Evolutionary conservation across 2,113 vertebrate species (phyloP).

Genomic region (Capreolus pygargus): DNA sequence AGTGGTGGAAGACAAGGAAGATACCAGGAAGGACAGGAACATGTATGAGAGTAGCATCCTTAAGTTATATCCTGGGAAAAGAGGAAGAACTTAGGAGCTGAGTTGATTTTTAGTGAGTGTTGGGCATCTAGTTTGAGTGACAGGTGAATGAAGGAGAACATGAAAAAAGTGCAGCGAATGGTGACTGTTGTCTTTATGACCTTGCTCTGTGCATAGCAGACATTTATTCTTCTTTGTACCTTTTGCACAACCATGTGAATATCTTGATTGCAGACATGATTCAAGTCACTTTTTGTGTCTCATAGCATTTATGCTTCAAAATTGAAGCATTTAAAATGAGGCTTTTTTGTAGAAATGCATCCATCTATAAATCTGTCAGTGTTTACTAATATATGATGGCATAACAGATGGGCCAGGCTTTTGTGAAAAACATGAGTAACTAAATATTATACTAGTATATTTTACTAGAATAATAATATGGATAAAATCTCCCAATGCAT

Average conservation of each 20-base stretch:
- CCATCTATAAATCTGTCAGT: not conserved
- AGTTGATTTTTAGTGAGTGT: not conserved
- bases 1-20: not conserved
- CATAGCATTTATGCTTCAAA: not conserved
- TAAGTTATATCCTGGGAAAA: not conserved
- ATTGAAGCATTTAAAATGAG: not conserved
- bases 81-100: not conserved
- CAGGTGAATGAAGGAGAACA: not conserved
- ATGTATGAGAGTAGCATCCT: not conserved
- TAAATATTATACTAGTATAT: not conserved
- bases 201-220: not conserved
- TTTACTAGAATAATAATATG: not conserved
- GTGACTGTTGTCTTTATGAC: not conserved
- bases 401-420: not conserved
- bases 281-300: not conserved
- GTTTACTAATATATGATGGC: not conserved
- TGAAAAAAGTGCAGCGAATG: fast-evolving
- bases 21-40: not conserved
- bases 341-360: not conserved
- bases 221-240: not conserved
- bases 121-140: not conserved
- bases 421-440: not conserved
- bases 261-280: not conserved
- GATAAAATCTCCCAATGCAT: not conserved
- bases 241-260: not conserved